Base-by-base conservation (phyloP, 2,888 invertebrate species). In the Iselma pallidipennis region DNA sequence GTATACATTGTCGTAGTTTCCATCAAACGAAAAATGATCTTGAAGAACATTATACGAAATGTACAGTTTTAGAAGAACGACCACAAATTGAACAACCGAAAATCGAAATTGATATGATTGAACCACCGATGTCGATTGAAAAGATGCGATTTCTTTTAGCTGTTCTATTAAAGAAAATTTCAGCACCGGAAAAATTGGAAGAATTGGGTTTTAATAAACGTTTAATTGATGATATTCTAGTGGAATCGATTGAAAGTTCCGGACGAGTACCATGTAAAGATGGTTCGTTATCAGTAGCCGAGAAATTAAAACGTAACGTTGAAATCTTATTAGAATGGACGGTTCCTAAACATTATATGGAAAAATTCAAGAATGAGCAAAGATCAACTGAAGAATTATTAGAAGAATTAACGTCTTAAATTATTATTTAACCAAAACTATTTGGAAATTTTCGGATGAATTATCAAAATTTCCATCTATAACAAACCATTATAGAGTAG, bases 111-210 rank as follows among this genome's bases (percentile, higher is more conserved):
- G 68, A 66, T 12, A 80, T 81, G 14, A 71, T 76, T 26, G 83
- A 80, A 61, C 83, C 86, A 1, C 82, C 82, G 5, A 90, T 90
- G 88, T 84, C 85, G 1, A 82, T 94, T 29, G 89, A 91, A 56
- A 88, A 88, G 69, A 89, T 95, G 88, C 85, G 94, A 60, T 87
- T 92, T 67, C 85, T 93, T 37, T 83, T 94, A 67, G 94, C 94
- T 1, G 88, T 94, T 48, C 85, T 94, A 45, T 81, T 94, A 55
- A 92, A 92, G 73, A 90, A 91, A 80, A 94, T 95, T 67, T 93
- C 93, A 16, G 88, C 89, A n/a, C 88, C 89, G 67, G 90, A 91
- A 70, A 88, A 90, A 73, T 84, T 94, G 49, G 88, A 89, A 65
- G 90, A 89, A 73, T 82, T 94, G 76, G 94, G 94, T 72, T 88